phyloP scores from a whole-genome alignment of 2,113 vertebrate species.

The Pachycephala philippinensis region DNA sequence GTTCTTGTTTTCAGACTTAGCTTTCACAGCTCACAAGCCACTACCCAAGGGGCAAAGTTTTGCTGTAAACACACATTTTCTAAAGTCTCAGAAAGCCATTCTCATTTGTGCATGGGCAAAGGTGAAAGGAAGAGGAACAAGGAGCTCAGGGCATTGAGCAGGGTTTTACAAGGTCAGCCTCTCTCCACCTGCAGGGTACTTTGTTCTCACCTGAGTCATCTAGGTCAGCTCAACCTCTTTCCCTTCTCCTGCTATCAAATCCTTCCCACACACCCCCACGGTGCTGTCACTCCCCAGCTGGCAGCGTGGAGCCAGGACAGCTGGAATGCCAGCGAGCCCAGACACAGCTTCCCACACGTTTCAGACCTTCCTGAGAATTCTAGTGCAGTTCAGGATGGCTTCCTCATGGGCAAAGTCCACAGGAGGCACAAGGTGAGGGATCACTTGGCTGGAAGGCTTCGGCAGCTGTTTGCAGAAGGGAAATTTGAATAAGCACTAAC shows the following conservation, averaged over 20 bases:
- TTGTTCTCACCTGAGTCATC: neutral
- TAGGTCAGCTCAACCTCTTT: neutral
- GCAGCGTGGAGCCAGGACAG: rapidly evolving
- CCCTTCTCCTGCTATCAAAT: neutral
- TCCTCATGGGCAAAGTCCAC: neutral
- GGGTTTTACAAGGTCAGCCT: neutral
- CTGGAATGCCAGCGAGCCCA: neutral
- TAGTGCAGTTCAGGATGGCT: neutral
- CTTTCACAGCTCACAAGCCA: neutral
- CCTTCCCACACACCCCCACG: rapidly evolving
- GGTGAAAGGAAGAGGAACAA: neutral
- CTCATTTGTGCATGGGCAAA: neutral
- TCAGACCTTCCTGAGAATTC: rapidly evolving
- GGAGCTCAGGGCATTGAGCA: neutral
- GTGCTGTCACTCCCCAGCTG: neutral
- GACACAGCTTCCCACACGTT: rapidly evolving
- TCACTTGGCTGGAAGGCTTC: neutral
- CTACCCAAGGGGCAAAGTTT: neutral
- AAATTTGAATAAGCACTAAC: neutral
- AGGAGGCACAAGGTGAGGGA: neutral
- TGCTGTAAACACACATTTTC: neutral
- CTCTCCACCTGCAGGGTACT: neutral
- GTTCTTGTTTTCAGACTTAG: neutral
- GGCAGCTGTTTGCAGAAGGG: neutral
- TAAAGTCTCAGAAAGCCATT: neutral